A percentile compares a stretch with the other conserved stretches of the same genome.
Conservation (phyloP, 1,140 invertebrate species). For the Panagrolaimus sp. region DNA sequence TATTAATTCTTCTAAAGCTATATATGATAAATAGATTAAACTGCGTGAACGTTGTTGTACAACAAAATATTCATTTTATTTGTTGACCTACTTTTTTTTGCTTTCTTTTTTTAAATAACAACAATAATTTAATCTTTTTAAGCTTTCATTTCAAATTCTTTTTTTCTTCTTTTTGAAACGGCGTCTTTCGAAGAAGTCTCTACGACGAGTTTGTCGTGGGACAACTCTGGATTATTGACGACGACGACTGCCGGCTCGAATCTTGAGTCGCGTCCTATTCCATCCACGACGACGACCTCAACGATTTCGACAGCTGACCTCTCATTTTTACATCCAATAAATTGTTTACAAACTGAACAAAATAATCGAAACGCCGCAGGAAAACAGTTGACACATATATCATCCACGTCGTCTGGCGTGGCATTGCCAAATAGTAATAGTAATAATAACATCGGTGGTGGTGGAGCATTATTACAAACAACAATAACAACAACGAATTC, state of each 20-base stretch:
- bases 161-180: background rate
- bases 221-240: background rate
- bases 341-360: background rate
- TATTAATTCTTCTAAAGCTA: too few species aligned
- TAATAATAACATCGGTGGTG: background rate
- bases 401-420: conserved; percentile 4
- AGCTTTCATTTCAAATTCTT: background rate
- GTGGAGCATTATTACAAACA: background rate
- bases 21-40: too few species aligned
- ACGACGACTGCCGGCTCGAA: background rate
- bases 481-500: too few species aligned
- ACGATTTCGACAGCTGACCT: conserved; percentile 7
- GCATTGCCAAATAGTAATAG: background rate
- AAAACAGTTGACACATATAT: background rate
- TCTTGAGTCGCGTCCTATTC: background rate
- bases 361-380: background rate
- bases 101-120: too few species aligned
- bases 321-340: background rate
- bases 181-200: background rate
- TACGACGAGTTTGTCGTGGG: background rate
- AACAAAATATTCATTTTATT: too few species aligned
- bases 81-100: too few species aligned
- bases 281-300: background rate
- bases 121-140: conserved; percentile 7
- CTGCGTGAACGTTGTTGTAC: too few species aligned